Evolutionary conservation across 1,140 invertebrate genomes (phyloP).

Genomic region (Halesus radiatus): DNA sequence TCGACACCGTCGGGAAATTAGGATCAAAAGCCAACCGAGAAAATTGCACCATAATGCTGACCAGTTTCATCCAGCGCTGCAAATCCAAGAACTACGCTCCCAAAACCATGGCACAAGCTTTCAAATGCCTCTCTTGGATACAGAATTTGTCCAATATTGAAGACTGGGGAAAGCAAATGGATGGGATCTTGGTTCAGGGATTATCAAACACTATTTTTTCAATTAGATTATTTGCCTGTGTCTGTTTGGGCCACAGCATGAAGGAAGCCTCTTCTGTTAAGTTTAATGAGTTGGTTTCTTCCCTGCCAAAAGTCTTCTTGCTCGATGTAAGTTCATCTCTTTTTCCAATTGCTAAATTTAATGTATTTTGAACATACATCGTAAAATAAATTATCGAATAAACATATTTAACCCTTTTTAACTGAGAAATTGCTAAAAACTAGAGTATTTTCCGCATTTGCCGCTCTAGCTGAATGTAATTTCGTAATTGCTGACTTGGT

Average conservation of each 20-base stretch:
- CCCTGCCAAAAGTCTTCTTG: constrained; percentile 43
- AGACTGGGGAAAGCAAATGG: constrained; percentile 58
- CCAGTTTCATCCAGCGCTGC: constrained; percentile 42
- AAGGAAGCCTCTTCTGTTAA: constrained; percentile 7
- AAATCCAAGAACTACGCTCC: constrained; percentile 43
- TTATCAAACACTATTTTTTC: constrained; percentile 60
- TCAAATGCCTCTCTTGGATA: constrained; percentile 57
- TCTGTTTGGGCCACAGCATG: constrained; percentile 53
- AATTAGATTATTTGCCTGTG: constrained; percentile 63
- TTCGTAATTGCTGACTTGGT: too few relatives aligned
- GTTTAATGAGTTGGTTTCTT: constrained; percentile 31
- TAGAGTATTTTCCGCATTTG: too few relatives aligned
- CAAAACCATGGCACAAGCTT: constrained; percentile 43
- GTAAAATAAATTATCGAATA: too few relatives aligned
- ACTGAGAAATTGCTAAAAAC: too few relatives aligned
- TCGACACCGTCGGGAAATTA: constrained; percentile 15
- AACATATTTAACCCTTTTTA: too few relatives aligned
- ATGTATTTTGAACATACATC: too few relatives aligned
- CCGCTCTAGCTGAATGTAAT: too few relatives aligned
- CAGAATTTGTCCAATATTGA: constrained; percentile 55
- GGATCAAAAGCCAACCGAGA: constrained; percentile 23
- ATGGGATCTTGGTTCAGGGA: constrained; percentile 60
- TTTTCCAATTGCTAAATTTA: neutral
- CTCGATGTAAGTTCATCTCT: constrained; percentile 43
- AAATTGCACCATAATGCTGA: constrained; percentile 53